Evolutionary conservation across 2,797 vertebrate species (phyloP), one percentile per base, ranked within the genome.

Genomic region (Philypnodon macrostomus): DNA sequence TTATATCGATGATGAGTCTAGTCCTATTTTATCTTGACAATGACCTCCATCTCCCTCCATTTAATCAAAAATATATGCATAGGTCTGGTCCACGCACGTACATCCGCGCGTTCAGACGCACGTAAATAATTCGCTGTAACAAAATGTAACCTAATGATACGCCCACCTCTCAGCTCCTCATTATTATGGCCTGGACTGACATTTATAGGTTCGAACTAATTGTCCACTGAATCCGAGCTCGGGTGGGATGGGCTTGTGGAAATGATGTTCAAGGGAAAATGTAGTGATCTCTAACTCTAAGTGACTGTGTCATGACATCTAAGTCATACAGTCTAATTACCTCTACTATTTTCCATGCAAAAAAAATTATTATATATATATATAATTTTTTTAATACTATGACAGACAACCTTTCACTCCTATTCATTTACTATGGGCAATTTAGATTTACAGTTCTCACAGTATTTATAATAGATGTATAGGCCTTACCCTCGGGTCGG

Each of bases 121-220:
- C 77, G 71, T 68, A 74, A 53, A 46, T 73, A 73, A 73, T 51
- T 49, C 50, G 52, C 62, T 47, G 36, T 62, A 69, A 55, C 52
- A 39, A 58, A 75, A 77, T 67, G 54, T 59, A 53, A 71, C 63
- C 55, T 79, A 78, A 86, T 80, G 71, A 85, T 65, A 49, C 55
- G 56, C 68, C 24, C 41, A 56, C 69, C 66, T 67, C 27, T 40
- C 44, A 10, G 33, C 56, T 67, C 57, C 82, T 89, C 85, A 83
- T 90, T 86, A 83, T 89, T 86, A 85, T 60, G 46, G 58, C 36
- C 29, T 19, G 56, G 60, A 73, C 19, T 84, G 85, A 88, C 85
- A 84, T 77, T 72, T 83, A 66, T 79, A 36, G 66, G 68, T 70
- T 83, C 70, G 64, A 45, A 63, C 65, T 83, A 81, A 87, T 81